Base-by-base conservation (phyloP, 2,113 vertebrate genomes). In the Neolamprologus modestus region DNA sequence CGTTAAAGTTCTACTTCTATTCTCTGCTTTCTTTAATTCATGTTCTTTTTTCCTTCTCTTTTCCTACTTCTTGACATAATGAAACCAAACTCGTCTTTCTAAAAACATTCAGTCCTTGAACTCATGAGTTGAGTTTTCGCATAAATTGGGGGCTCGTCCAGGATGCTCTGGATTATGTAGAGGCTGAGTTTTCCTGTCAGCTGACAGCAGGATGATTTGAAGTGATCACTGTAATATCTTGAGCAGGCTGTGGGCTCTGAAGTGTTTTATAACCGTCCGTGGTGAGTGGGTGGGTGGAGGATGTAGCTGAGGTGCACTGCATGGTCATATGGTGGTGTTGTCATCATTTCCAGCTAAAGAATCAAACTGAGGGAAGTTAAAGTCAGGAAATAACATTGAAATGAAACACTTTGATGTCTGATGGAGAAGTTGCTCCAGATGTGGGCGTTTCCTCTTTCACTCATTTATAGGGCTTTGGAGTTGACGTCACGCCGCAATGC, bases 31-130 rank as follows among this genome's bases (percentile, higher is more conserved):
- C 59, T 63, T 63, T 63, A 11, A 35, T 63, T 35, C 4, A 33
- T 7, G 31, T 19, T 19, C 28, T 33, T 7, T 61, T 19, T 37
- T 66, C 17, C 10, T 66, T 66, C 19, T 21, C 37, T 71, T 71
- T 40, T 2, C 35, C 66, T 24, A 0, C 5, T 2, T 73, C 37
- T 73, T 42, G n/a, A 16, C 37, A 9, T 24, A 0, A 40, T 13
- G 4, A 71, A 71, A 42, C 0, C n/a, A 42, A 42, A 71, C 7
- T 24, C 0, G n/a, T 71, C 7, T 71, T 71, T 71, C 37, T 71
- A 42, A 71, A 42, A 24, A 42, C 35, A 19, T 33, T 42, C 66
- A 71, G 66, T 42, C 35, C 21, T 71, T 71, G 8, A 9, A 9
- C 12, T 42, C n/a, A 14, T 26, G 66, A 71, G 66, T 37, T 9